phyloP scores from a whole-genome alignment of 1,140 invertebrate species.

The Caenorhabditis briggsae region DNA sequence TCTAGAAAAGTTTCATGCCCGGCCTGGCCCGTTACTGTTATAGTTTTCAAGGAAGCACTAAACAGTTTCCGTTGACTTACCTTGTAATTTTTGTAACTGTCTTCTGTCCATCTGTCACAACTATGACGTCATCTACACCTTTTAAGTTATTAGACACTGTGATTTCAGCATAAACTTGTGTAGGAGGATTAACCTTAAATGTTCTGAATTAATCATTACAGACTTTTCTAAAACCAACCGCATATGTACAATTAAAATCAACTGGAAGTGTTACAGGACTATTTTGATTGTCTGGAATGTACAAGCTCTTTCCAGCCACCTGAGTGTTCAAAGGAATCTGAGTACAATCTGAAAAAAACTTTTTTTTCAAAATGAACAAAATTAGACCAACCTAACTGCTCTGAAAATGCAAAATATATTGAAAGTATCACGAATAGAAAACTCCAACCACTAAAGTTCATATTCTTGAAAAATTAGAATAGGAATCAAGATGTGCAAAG shows the following conservation, averaged over 20 bases:
- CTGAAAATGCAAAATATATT: too few species aligned
- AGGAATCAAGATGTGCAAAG: too few species aligned
- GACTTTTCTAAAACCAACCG: neutral
- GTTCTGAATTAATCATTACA: neutral
- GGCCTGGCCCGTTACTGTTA: too few species aligned
- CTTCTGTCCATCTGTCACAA: conserved; percentile 20
- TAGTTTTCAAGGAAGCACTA: neutral
- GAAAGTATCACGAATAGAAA: too few species aligned
- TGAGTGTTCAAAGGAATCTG: neutral
- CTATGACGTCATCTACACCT: conserved; percentile 1
- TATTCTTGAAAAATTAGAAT: too few species aligned
- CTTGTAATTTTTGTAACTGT: neutral
- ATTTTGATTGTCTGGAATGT: neutral
- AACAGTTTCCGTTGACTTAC: neutral
- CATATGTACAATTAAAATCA: conserved; percentile 3
- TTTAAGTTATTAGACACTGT: neutral
- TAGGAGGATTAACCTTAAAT: conserved; percentile 28
- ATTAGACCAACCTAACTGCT: too few species aligned
- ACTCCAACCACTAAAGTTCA: too few species aligned
- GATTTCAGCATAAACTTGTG: neutral
- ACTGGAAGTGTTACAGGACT: neutral
- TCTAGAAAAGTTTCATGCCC: too few species aligned
- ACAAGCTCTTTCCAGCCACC: neutral
- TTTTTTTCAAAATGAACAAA: too few species aligned
- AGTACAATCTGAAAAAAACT: neutral